Evolutionary conservation across 2,888 invertebrate genomes (phyloP).

Genomic region (Caenorhabditis uteleia): DNA sequence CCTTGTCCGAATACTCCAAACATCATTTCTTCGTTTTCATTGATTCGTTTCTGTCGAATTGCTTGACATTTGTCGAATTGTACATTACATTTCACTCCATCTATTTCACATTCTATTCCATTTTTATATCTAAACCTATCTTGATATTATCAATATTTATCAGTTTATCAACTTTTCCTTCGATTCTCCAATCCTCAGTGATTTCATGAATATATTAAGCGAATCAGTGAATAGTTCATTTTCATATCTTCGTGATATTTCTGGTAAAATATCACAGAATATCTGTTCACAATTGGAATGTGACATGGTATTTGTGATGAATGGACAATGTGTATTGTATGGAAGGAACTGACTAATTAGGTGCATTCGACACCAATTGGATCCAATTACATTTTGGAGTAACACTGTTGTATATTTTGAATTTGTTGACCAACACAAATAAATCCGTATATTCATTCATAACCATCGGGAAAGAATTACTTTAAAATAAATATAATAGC

Average conservation of each 20-base stretch:
- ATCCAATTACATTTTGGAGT: too few relatives aligned
- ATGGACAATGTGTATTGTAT: too few relatives aligned
- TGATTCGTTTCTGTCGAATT: conserved; percentile 12
- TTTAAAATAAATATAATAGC: not conserved
- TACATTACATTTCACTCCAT: conserved; percentile 1
- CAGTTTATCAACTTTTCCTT: too few relatives aligned
- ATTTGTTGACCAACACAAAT: too few relatives aligned
- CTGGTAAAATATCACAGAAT: conserved; percentile 25
- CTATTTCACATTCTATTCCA: not conserved
- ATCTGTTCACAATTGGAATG: conserved; percentile 13
- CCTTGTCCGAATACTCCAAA: conserved; percentile 19
- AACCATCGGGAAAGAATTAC: too few relatives aligned
- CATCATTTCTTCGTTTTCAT: conserved; percentile 19
- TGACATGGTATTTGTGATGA: too few relatives aligned
- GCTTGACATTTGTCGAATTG: conserved; percentile 13
- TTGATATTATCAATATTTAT: not conserved
- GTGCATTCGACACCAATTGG: too few relatives aligned
- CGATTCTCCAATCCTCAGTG: conserved; percentile 9
- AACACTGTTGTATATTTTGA: too few relatives aligned
- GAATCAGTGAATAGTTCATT: conserved; percentile 9
- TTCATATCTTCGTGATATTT: conserved; percentile 18
- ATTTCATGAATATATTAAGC: conserved; percentile 8
- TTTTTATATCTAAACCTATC: not conserved
- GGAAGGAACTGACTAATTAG: too few relatives aligned
- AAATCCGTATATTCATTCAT: too few relatives aligned